These are phyloP conservation scores for Sebastes variabilis DNA, from an alignment of 2,797 vertebrate genomes.

Conservation along the genomic window DNA sequence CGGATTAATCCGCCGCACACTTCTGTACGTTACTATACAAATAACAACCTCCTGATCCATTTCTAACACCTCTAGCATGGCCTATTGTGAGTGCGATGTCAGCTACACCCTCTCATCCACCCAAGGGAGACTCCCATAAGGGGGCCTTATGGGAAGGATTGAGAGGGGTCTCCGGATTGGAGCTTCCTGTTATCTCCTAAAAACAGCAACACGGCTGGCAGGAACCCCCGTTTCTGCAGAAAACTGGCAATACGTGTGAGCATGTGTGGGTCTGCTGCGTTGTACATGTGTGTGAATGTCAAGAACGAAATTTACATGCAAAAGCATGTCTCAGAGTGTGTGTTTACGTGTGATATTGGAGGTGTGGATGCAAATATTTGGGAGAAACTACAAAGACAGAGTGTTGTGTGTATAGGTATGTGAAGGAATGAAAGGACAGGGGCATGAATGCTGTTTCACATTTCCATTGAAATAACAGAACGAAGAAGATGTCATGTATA, in stretches of 20 bases:
- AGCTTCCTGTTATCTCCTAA: constrained; percentile 68
- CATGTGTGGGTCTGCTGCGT: not conserved
- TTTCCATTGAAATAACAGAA: constrained; percentile 1
- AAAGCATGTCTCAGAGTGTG: constrained; percentile 2
- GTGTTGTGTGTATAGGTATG: not conserved
- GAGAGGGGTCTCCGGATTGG: constrained; percentile 54
- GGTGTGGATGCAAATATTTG: constrained; percentile 6
- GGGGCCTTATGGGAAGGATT: constrained; percentile 43
- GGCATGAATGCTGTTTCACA: not conserved
- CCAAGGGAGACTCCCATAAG: constrained; percentile 30
- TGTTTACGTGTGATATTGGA: not conserved
- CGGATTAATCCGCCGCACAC: constrained; percentile 22
- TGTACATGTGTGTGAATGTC: constrained; percentile 27
- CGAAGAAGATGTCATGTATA: not conserved
- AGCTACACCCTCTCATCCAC: constrained; percentile 52
- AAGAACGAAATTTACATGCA: constrained; percentile 38
- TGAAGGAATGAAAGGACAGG: not conserved
- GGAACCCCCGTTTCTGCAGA: constrained; percentile 30
- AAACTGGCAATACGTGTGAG: constrained; percentile 11
- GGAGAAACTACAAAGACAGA: not conserved
- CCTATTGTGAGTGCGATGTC: constrained; percentile 50
- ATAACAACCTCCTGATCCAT: constrained; percentile 32
- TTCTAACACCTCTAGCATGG: constrained; percentile 32
- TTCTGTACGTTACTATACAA: constrained; percentile 26
- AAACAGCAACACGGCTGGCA: constrained; percentile 61